Percentiles rank a stretch among this genome's conserved stretches.
phyloP scores from a whole-genome alignment of 1,140 invertebrate genomes.

The Drosophila ananassae region DNA sequence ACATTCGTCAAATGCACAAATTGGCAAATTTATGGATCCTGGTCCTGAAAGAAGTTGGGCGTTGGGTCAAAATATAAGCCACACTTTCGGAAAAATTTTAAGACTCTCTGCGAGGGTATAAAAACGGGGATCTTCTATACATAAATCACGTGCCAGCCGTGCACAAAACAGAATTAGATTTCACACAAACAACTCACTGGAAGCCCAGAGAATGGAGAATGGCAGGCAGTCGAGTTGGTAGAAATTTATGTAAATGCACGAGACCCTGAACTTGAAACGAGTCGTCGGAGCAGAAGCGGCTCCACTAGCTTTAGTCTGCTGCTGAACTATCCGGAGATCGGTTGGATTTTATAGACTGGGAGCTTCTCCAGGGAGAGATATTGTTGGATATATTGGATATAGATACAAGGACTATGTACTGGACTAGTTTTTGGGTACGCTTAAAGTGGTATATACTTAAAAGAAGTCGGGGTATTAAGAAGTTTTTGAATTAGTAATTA shows the following conservation, averaged over 20 bases:
- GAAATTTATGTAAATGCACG: conserved; percentile 78
- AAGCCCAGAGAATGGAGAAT: conserved; percentile 40
- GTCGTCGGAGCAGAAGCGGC: conserved; percentile 32
- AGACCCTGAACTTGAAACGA: conserved; percentile 74
- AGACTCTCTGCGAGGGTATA: not conserved
- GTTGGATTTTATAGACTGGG: conserved; percentile 13
- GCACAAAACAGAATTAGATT: conserved; percentile 43
- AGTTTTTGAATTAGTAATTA: no score
- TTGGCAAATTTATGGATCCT: no score
- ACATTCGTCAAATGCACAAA: no score
- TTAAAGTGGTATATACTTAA: not conserved
- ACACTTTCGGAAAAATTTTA: no score
- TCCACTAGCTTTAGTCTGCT: conserved; percentile 54
- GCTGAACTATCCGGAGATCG: conserved; percentile 48
- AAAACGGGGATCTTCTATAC: conserved; percentile 41
- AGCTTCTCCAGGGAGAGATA: conserved; percentile 13
- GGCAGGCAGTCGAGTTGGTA: conserved; percentile 39
- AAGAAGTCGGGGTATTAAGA: no score
- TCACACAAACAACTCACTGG: conserved; percentile 33
- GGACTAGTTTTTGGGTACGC: conserved; percentile 55
- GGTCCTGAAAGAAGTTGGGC: no score
- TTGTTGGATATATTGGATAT: not conserved
- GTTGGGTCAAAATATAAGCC: no score
- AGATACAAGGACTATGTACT: conserved; percentile 41
- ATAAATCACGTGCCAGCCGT: conserved; percentile 68